Conservation (phyloP, 2,797 vertebrate species). For the Oryzias sinensis region DNA sequence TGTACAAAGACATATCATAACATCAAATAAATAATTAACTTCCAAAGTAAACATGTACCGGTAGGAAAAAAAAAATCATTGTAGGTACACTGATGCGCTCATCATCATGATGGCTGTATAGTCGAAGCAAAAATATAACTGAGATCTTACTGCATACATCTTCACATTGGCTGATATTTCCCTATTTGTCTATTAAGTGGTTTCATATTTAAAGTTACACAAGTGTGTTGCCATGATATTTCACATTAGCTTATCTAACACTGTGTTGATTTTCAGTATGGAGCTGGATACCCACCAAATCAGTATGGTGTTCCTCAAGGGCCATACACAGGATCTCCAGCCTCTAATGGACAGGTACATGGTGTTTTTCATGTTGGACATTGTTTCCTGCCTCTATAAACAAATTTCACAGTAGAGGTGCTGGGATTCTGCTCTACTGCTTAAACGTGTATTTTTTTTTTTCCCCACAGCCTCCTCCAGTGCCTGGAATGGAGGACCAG, state of each 20-base stretch:
- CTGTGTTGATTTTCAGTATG: constrained; percentile 67
- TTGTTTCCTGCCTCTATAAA: background rate
- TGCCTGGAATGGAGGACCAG: constrained; percentile 81
- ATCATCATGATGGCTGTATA: no score
- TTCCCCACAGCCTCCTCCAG: constrained; percentile 64
- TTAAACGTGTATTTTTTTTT: background rate
- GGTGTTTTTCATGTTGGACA: background rate
- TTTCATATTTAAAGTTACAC: no score
- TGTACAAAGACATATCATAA: no score
- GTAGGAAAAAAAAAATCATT: no score
- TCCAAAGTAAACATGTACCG: no score
- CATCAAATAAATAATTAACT: no score
- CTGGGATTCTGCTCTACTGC: background rate
- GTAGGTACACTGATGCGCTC: no score
- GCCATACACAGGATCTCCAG: constrained; percentile 65
- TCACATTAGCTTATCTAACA: background rate
- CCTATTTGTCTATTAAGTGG: no score
- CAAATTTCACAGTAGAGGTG: background rate
- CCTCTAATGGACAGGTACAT: constrained; percentile 77
- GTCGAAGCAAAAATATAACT: no score
- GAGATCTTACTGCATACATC: no score
- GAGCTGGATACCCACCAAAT: constrained; percentile 71
- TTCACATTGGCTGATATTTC: no score
- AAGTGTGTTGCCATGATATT: no score
- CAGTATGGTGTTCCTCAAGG: constrained; percentile 74